Base-by-base conservation (phyloP, 2,797 vertebrate species). In the Semaprochilodus insignis region DNA sequence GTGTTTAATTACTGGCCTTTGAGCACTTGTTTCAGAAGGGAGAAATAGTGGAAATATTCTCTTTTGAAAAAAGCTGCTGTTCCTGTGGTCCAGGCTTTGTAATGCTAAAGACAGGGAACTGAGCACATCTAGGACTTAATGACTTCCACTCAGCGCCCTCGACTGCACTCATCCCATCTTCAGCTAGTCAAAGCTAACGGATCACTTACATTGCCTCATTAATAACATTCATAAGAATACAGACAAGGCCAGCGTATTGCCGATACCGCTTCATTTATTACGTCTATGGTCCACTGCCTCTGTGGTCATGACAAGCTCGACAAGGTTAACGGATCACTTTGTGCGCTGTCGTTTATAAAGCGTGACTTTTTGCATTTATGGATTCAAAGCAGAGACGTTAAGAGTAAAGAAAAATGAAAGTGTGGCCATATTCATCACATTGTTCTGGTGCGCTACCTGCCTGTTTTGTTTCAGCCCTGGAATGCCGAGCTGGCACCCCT, bases 281-380 rank as follows among this genome's bases (percentile, higher is more conserved):
- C 89, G 84, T 90, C 74, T 81, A 88, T 89, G 88, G 85, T 79
- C 81, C 83, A 87, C 87, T 90, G 89, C 72, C 86, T 86, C 74
- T 87, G 77, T 79, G 81, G 84, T 80, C 71, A 73, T 60, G 80
- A 76, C 81, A 86, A 87, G 77, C 81, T 77, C 73, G 78, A 84
- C 85, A 90, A 93, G 93, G 92, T 92, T 91, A 91, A 90, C 90
- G 77, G 84, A 86, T 91, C 88, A 81, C 66, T 87, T 91, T 86
- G 21, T 21, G 88, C 87, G 78, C 82, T 62, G 80, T 79, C 88
- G 84, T 91, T 84, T 86, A 63, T 90, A 88, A 91, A 87, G 81
- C 73, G 77, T 81, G 71, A 6, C 84, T 91, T 90, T 91, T 89
- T 88, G 85, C 88, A 90, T 90, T 86, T 75, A 81, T 71, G 83